A percentile compares a stretch with the other conserved stretches of the same genome.
Evolutionary conservation across 2,888 invertebrate genomes (phyloP).

Genomic region (Volucella zonaria): DNA sequence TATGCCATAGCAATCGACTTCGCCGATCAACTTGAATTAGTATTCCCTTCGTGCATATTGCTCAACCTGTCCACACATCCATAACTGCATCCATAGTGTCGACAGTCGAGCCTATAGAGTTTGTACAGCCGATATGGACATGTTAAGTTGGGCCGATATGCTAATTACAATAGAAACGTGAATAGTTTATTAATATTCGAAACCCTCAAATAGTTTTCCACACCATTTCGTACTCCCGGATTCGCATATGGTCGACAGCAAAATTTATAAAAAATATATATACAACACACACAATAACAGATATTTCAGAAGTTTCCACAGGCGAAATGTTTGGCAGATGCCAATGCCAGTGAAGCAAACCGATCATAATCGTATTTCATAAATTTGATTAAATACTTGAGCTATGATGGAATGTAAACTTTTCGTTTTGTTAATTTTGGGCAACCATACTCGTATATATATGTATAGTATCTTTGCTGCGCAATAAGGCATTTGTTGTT

Average conservation of each 20-base stretch:
- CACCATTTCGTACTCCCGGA: background rate
- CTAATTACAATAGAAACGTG: constrained; percentile 55
- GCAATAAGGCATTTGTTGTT: constrained; percentile 19
- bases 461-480: constrained; percentile 2
- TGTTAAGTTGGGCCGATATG: constrained; percentile 44
- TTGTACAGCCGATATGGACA: constrained; percentile 11
- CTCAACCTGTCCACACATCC: constrained; percentile 45
- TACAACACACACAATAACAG: background rate
- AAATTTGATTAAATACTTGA: background rate
- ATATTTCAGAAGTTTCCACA: background rate
- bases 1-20: constrained; percentile 31
- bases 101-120: too few species aligned
- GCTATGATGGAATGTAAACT: constrained; percentile 20
- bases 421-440: constrained; percentile 5
- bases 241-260: background rate
- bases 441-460: background rate
- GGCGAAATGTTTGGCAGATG: constrained; percentile 14
- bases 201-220: constrained; percentile 25
- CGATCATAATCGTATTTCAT: constrained; percentile 19
- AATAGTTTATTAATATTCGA: constrained; percentile 36
- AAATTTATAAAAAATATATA: too few species aligned
- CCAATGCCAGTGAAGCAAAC: constrained; percentile 14
- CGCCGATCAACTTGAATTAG: constrained; percentile 36
- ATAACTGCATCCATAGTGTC: constrained; percentile 28
- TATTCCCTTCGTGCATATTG: constrained; percentile 45